Conservation (phyloP, 2,797 vertebrate genomes). For the Menidia menidia region DNA sequence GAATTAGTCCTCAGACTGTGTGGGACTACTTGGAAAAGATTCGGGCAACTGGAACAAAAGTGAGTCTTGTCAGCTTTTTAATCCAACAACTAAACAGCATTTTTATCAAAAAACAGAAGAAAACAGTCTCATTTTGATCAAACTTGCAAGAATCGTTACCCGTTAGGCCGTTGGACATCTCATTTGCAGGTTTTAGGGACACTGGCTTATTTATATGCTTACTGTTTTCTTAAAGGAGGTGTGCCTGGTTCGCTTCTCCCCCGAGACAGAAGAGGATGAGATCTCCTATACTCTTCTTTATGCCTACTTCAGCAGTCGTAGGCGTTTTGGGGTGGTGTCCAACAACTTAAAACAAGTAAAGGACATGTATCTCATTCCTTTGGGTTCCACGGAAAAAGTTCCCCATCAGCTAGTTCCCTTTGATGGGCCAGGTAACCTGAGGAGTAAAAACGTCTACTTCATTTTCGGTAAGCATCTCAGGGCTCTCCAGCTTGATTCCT, state of each 20-base stretch:
- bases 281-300: constrained; percentile 96
- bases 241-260: constrained; percentile 95
- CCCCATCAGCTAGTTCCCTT: constrained; percentile 98
- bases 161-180: background rate
- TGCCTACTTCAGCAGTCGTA: constrained; percentile 98
- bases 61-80: constrained; percentile 68
- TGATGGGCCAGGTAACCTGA: constrained; percentile 94
- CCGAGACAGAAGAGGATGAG: constrained; percentile 98
- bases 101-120: too few species aligned
- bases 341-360: constrained; percentile 99
- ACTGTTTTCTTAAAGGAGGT: constrained; percentile 87
- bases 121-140: background rate
- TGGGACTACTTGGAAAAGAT: constrained; percentile 99
- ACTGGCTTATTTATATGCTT: constrained; percentile 19
- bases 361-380: constrained; percentile 98
- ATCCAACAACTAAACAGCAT: too few species aligned
- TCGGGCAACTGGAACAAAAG: constrained; percentile 97
- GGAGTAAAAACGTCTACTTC: background rate
- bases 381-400: constrained; percentile 95
- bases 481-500: constrained; percentile 23
- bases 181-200: constrained; percentile 35
- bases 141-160: constrained; percentile 1
- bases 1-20: constrained; percentile 96
- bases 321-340: constrained; percentile 95
- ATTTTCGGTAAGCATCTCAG: background rate